Conservation (phyloP, 2,797 vertebrate species). For the Anolis apletophallus region DNA sequence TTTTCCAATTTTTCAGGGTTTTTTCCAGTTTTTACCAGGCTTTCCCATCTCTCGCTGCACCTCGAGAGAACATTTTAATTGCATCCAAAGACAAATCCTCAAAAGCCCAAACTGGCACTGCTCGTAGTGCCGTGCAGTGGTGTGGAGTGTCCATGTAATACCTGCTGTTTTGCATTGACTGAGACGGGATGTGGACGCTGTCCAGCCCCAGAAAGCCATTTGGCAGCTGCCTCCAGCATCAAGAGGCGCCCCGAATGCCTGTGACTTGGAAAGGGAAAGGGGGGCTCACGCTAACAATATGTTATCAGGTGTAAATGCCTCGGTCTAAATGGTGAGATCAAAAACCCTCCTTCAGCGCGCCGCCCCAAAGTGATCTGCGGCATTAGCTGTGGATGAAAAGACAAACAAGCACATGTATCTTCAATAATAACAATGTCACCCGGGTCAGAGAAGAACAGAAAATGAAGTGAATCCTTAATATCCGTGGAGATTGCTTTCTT, state of each 20-base stretch:
- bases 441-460: conserved; percentile 69
- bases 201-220: too few species aligned
- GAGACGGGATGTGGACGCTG: too few species aligned
- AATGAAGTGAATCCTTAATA: conserved; percentile 70
- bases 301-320: conserved; percentile 61
- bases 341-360: conserved; percentile 71
- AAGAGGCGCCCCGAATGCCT: conserved; percentile 46
- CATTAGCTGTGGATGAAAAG: conserved; percentile 75
- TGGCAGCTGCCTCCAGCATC: not conserved
- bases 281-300: conserved; percentile 57
- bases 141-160: too few species aligned
- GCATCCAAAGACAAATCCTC: too few species aligned
- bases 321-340: conserved; percentile 76
- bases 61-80: too few species aligned
- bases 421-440: conserved; percentile 74
- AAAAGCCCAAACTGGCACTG: too few species aligned
- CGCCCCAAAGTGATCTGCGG: conserved; percentile 71
- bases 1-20: too few species aligned
- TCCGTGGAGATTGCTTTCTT: conserved; percentile 63
- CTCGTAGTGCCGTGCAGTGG: too few species aligned
- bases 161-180: too few species aligned
- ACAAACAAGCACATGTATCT: conserved; percentile 75
- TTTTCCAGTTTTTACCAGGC: too few species aligned
- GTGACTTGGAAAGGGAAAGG: conserved; percentile 58
- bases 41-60: too few species aligned